A percentile compares a stretch with the other conserved stretches of the same genome.
phyloP scores from a whole-genome alignment of 2,888 invertebrate genomes.

The Bimastos eiseni region DNA sequence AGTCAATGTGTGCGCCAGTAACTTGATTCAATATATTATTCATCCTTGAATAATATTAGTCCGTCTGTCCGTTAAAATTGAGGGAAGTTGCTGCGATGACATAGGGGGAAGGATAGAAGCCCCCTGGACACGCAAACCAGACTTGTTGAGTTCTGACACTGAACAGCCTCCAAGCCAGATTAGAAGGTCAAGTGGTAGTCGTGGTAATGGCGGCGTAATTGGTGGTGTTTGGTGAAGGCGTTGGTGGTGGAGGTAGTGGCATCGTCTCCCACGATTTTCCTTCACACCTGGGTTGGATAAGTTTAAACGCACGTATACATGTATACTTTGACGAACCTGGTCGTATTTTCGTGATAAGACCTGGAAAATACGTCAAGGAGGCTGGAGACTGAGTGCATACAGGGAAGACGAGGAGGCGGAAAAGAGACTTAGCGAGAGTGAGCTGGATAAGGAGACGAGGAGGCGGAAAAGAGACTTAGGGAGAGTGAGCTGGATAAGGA shows the following conservation, averaged over 20 bases:
- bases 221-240: no score
- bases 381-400: background rate
- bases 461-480: background rate
- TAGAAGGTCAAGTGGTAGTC: no score
- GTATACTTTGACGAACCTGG: no score
- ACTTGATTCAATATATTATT: no score
- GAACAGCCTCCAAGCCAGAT: no score
- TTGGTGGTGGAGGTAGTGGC: background rate
- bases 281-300: background rate
- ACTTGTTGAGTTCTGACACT: no score
- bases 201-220: background rate
- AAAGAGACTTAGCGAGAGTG: background rate
- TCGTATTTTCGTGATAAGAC: background rate
- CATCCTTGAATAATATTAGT: no score
- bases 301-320: background rate
- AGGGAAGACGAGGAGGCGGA: background rate
- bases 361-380: background rate
- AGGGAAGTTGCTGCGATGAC: no score
- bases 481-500: background rate
- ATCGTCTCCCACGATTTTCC: background rate
- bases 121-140: no score
- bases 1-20: no score
- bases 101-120: no score
- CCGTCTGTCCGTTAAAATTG: no score
- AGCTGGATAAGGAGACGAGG: background rate